A percentile compares a stretch with the other conserved stretches of the same genome.
phyloP scores from a whole-genome alignment of 2,888 invertebrate species.

The Falcaria lacertinaria region DNA sequence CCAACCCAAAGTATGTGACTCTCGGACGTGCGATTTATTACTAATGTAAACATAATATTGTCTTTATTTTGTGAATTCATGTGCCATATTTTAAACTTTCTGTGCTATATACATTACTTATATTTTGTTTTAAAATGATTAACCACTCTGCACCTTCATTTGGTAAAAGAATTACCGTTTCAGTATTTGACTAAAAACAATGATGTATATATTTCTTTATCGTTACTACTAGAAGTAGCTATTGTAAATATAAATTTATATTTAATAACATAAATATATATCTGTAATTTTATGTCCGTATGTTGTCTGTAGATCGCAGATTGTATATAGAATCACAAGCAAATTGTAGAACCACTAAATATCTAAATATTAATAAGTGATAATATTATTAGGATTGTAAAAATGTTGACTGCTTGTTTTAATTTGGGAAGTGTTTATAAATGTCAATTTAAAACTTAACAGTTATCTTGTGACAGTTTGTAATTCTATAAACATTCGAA shows the following conservation, averaged over 20 bases:
- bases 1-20: too few relatives aligned
- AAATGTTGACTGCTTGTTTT: too few relatives aligned
- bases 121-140: not conserved
- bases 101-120: not conserved
- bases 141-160: too few relatives aligned
- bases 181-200: slow-evolving; percentile 66
- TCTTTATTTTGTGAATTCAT: slow-evolving; percentile 19
- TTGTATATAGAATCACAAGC: slow-evolving; percentile 31
- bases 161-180: slow-evolving; percentile 29
- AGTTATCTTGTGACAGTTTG: too few relatives aligned
- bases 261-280: slow-evolving; percentile 13
- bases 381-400: not conserved
- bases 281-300: slow-evolving; percentile 31
- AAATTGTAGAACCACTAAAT: not conserved
- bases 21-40: too few relatives aligned
- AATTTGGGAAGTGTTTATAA: too few relatives aligned
- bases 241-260: slow-evolving; percentile 7
- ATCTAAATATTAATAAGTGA: not conserved
- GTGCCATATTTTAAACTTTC: slow-evolving; percentile 19
- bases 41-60: too few relatives aligned
- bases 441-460: too few relatives aligned
- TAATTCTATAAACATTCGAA: too few relatives aligned
- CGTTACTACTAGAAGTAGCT: slow-evolving; percentile 1
- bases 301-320: slow-evolving; percentile 30
- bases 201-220: slow-evolving; percentile 50